These are phyloP conservation scores for Gryllus longicercus DNA, from an alignment of 2,888 invertebrate genomes.

Conservation along the genomic window DNA sequence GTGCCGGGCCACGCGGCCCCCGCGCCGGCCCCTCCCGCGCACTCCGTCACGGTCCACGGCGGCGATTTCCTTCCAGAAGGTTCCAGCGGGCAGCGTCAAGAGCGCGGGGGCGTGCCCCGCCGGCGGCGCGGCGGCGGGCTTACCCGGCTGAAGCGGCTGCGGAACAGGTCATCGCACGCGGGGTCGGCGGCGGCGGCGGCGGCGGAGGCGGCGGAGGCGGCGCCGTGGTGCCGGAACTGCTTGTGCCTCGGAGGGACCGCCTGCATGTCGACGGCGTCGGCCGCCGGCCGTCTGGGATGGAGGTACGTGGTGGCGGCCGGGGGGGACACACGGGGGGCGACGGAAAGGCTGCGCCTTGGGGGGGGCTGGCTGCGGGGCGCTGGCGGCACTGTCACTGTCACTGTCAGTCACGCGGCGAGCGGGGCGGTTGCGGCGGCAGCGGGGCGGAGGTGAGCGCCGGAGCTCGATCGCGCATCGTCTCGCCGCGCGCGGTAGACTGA, in stretches of 20 bases:
- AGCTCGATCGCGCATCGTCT: neutral
- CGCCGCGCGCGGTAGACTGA: too few relatives aligned
- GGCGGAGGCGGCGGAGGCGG: neutral
- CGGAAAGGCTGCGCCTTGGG: too few relatives aligned
- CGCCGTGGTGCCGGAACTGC: constrained; percentile 33
- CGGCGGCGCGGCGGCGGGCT: neutral
- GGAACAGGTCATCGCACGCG: constrained; percentile 36
- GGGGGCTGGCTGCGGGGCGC: neutral
- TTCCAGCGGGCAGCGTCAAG: neutral
- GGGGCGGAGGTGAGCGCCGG: neutral
- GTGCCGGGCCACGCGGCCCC: neutral
- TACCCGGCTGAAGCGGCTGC: constrained; percentile 30
- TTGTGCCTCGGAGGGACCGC: constrained; percentile 36
- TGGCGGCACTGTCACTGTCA: neutral
- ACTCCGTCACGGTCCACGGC: too few relatives aligned
- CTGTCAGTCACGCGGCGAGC: neutral
- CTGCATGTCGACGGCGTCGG: constrained; percentile 33
- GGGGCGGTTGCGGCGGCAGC: neutral
- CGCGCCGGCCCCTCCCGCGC: neutral
- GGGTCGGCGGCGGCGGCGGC: constrained; percentile 26
- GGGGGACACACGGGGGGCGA: neutral
- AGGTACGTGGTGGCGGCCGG: neutral
- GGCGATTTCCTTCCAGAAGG: neutral
- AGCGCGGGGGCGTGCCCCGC: constrained; percentile 11
- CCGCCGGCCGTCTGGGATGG: neutral